Percentiles rank a stretch among this genome's conserved stretches.
phyloP scores from a whole-genome alignment of 2,888 invertebrate genomes.

The Ochlodes sylvanus region DNA sequence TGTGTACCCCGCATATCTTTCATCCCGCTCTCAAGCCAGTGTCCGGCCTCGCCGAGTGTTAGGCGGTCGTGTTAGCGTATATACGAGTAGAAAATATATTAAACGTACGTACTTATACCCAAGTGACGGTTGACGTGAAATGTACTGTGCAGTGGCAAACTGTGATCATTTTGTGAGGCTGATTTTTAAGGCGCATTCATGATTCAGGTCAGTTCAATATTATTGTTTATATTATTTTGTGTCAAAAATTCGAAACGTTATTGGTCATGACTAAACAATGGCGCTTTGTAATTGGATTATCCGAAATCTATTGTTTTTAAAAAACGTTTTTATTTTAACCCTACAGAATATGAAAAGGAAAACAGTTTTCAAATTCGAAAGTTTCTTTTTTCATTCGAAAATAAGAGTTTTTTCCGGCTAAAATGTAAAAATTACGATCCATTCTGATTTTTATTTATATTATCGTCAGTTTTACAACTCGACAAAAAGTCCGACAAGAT shows the following conservation, averaged over 20 bases:
- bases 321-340: background rate
- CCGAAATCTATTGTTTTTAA: slow-evolving; percentile 3
- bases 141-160: slow-evolving; percentile 77
- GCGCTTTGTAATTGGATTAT: background rate
- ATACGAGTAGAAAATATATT: slow-evolving; percentile 45
- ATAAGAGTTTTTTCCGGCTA: no score
- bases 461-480: slow-evolving; percentile 1
- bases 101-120: slow-evolving; percentile 58
- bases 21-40: slow-evolving; percentile 83
- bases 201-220: slow-evolving; percentile 76
- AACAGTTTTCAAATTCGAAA: background rate
- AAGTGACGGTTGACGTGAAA: slow-evolving; percentile 72
- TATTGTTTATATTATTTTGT: background rate
- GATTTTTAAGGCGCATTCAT: slow-evolving; percentile 67
- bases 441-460: background rate
- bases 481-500: slow-evolving; percentile 11
- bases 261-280: background rate
- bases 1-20: slow-evolving; percentile 79
- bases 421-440: background rate
- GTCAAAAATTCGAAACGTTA: background rate
- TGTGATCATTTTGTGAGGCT: slow-evolving; percentile 69
- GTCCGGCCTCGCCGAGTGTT: slow-evolving; percentile 77
- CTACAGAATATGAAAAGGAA: no score
- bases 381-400: no score
- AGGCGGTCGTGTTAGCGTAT: slow-evolving; percentile 74